These are phyloP conservation scores for Operophtera brumata DNA, from an alignment of 2,888 invertebrate species.

Conservation along the genomic window DNA sequence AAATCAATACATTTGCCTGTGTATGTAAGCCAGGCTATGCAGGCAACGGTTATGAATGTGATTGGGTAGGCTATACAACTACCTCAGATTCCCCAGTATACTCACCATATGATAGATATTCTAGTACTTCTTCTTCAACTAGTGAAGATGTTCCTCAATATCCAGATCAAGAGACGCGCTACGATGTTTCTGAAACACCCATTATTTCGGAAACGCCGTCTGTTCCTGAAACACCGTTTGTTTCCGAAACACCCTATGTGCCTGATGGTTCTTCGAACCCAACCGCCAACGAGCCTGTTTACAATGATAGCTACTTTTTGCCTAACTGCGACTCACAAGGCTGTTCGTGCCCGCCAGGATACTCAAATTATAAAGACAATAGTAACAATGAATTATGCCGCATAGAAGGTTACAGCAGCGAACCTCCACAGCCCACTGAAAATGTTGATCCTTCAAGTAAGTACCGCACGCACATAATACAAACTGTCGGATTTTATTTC, in stretches of 20 bases:
- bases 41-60: conserved; percentile 82
- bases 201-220: not conserved
- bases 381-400: conserved; percentile 62
- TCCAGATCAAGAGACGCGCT: conserved; percentile 18
- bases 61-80: conserved; percentile 5
- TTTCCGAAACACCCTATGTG: conserved; percentile 24
- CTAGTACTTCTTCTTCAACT: conserved; percentile 14
- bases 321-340: conserved; percentile 54
- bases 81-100: conserved; percentile 1
- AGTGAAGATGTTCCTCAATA: conserved; percentile 6
- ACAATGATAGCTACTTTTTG: conserved; percentile 60
- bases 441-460: conserved; percentile 52
- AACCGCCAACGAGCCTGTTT: conserved; percentile 51
- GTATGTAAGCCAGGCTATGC: conserved; percentile 84
- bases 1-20: conserved; percentile 63
- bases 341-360: conserved; percentile 64
- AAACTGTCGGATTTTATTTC: not conserved
- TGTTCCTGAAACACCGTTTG: conserved; percentile 5
- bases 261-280: conserved; percentile 30
- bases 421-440: conserved; percentile 12
- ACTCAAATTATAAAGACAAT: conserved; percentile 55
- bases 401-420: conserved; percentile 34
- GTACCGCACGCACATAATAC: conserved; percentile 21
- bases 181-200: conserved; percentile 14
- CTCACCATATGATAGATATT: conserved; percentile 4